Evolutionary conservation across 2,888 invertebrate species (phyloP).

Genomic region (Plebejus melissa): DNA sequence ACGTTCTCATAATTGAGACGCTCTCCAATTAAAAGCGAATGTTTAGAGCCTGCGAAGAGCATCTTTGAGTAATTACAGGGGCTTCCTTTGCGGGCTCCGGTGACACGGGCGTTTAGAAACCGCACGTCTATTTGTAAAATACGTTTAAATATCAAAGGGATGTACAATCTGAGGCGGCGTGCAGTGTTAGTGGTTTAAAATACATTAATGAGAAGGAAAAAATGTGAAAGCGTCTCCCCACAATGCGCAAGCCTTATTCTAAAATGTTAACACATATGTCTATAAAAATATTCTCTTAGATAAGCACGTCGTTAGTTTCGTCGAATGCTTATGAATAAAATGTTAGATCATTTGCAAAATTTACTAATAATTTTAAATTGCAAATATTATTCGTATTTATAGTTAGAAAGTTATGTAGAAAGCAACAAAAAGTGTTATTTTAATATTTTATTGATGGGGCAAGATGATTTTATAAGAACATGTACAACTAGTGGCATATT

Average conservation of each 20-base stretch:
- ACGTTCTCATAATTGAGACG: conserved; percentile 58
- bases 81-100: conserved; percentile 46
- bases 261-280: neutral
- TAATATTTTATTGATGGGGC: neutral
- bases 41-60: conserved; percentile 53
- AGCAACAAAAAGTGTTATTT: neutral
- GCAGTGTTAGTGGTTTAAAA: conserved; percentile 51
- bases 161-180: conserved; percentile 34
- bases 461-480: neutral
- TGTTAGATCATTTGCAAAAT: neutral
- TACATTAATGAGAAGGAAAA: conserved; percentile 28
- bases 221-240: conserved; percentile 6
- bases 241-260: conserved; percentile 21
- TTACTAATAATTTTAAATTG: neutral
- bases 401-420: conserved; percentile 3
- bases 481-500: neutral
- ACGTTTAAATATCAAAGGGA: conserved; percentile 47
- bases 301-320: neutral
- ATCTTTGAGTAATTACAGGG: conserved; percentile 60
- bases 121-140: conserved; percentile 45
- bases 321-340: neutral
- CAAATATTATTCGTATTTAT: neutral
- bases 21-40: conserved; percentile 73
- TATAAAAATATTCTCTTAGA: neutral
- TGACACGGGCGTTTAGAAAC: conserved; percentile 46